Percentiles rank a stretch among this genome's conserved stretches.
These are phyloP conservation scores for Rhinophrynus dorsalis DNA, from an alignment of 2,797 vertebrate genomes.

Conservation along the genomic window DNA sequence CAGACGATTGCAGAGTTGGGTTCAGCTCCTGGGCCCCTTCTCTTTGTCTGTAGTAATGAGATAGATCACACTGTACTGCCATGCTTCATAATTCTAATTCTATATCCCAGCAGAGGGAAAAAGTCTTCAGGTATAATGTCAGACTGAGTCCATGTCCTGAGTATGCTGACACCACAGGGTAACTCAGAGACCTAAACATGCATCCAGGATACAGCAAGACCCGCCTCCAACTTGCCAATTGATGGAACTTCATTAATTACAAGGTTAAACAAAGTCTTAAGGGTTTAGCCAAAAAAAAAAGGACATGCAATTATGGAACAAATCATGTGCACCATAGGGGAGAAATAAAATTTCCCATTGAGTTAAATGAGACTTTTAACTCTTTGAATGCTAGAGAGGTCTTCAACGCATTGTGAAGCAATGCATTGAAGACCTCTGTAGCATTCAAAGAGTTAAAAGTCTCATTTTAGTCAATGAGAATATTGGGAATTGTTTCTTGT, in stretches of 20 bases:
- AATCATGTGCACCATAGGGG: too few species aligned
- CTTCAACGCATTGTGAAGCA: too few species aligned
- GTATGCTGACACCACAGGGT: constrained; percentile 5
- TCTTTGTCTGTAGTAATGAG: constrained; percentile 49
- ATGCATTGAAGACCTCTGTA: background rate
- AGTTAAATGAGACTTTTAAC: too few species aligned
- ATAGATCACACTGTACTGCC: constrained; percentile 47
- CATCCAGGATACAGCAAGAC: constrained; percentile 5
- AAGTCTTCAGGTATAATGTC: background rate
- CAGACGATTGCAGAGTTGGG: constrained; percentile 51
- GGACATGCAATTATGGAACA: too few species aligned
- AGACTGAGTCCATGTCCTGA: constrained; percentile 1
- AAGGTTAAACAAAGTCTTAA: background rate
- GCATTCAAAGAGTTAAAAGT: background rate
- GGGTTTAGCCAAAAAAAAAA: too few species aligned
- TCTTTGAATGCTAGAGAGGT: too few species aligned
- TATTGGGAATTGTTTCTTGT: too few species aligned
- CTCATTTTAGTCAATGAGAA: too few species aligned
- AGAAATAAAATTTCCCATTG: too few species aligned
- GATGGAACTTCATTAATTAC: background rate
- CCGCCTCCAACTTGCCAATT: constrained; percentile 40
- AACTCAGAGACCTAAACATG: constrained; percentile 31
- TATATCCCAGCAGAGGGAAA: background rate
- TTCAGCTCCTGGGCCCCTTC: constrained; percentile 50
- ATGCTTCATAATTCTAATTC: constrained; percentile 49